A percentile compares a stretch with the other conserved stretches of the same genome.
phyloP scores from a whole-genome alignment of 2,113 vertebrate species.

The Pseudorhombus dupliciocellatus region DNA sequence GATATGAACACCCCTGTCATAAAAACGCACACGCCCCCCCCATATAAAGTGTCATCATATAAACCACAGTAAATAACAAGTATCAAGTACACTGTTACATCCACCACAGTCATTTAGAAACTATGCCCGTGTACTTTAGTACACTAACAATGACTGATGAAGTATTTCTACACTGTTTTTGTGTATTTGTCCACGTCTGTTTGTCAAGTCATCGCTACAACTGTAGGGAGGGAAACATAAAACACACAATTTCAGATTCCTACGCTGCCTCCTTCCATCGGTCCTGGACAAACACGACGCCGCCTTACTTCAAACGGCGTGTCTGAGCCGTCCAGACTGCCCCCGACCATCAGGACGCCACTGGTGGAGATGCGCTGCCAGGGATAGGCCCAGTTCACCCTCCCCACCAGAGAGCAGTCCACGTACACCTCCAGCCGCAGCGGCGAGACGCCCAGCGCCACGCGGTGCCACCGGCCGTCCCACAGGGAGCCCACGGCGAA shows the following conservation, averaged over 20 bases:
- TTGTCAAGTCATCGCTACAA: neutral
- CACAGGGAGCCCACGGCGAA: slow-evolving; percentile 77
- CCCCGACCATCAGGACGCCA: slow-evolving; percentile 82
- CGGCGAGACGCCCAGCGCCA: slow-evolving; percentile 80
- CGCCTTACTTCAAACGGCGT: slow-evolving; percentile 83
- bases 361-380: slow-evolving; percentile 81
- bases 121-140: too few relatives aligned
- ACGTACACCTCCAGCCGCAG: slow-evolving; percentile 81
- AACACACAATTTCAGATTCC: neutral
- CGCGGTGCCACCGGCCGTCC: slow-evolving; percentile 80
- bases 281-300: neutral
- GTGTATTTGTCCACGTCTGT: too few relatives aligned
- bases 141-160: too few relatives aligned
- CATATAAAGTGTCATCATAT: too few relatives aligned
- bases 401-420: slow-evolving; percentile 85
- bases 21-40: too few relatives aligned
- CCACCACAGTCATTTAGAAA: too few relatives aligned
- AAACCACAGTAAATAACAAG: too few relatives aligned
- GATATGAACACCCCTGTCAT: neutral
- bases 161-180: too few relatives aligned
- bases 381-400: slow-evolving; percentile 81
- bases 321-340: slow-evolving; percentile 81
- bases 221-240: neutral
- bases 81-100: too few relatives aligned
- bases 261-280: slow-evolving; percentile 19